phyloP scores from a whole-genome alignment of 1,140 invertebrate species.

The Lordiphosa mommai region DNA sequence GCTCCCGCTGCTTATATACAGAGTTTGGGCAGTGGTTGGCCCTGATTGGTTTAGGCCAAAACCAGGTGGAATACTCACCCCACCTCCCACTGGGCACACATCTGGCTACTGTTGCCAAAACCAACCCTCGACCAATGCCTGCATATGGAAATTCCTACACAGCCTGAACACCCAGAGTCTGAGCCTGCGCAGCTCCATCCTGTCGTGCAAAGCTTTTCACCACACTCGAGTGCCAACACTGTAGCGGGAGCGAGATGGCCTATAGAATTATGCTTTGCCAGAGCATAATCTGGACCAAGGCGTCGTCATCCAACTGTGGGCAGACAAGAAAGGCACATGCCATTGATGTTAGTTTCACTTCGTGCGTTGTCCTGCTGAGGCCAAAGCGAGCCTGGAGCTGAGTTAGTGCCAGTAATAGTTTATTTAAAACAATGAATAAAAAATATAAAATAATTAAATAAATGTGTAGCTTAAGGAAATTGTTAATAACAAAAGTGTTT shows the following conservation, averaged over 20 bases:
- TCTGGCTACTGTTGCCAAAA: constrained; percentile 61
- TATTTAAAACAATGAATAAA: constrained; percentile 11
- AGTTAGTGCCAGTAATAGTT: constrained; percentile 43
- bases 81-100: constrained; percentile 1
- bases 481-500: neutral
- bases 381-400: constrained; percentile 67
- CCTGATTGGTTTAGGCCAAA: constrained; percentile 48
- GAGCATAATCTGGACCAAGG: constrained; percentile 67
- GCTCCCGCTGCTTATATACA: neutral
- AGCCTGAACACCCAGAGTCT: constrained; percentile 3
- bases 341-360: constrained; percentile 74
- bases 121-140: constrained; percentile 64
- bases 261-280: constrained; percentile 46
- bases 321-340: constrained; percentile 72
- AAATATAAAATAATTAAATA: constrained; percentile 13
- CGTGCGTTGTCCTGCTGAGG: constrained; percentile 79
- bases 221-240: constrained; percentile 30
- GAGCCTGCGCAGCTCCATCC: constrained; percentile 42
- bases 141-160: constrained; percentile 51
- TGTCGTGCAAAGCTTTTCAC: constrained; percentile 59
- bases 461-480: too few relatives aligned
- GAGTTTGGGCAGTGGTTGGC: neutral
- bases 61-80: constrained; percentile 44
- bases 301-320: constrained; percentile 46
- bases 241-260: constrained; percentile 29